A percentile compares a stretch with the other conserved stretches of the same genome.
Conservation (phyloP, 2,797 vertebrate species). For the Echiichthys vipera region DNA sequence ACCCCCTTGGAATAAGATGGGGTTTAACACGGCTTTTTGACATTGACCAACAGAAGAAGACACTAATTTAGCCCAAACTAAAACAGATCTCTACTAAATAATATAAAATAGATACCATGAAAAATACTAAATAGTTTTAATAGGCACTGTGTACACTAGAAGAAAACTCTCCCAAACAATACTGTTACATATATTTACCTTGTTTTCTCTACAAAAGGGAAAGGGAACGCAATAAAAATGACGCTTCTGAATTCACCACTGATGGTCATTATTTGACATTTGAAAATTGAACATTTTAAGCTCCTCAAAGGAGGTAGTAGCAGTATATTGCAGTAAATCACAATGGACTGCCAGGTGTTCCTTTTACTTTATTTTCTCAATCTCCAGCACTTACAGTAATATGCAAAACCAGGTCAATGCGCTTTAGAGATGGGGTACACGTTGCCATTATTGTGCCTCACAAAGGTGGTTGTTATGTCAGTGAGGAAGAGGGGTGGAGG, state of each 20-base stretch:
- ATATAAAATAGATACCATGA: background rate
- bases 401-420: slow-evolving; percentile 43
- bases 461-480: slow-evolving; percentile 4
- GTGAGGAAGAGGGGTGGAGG: background rate
- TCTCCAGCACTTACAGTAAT: slow-evolving; percentile 7
- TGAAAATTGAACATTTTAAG: slow-evolving; percentile 12
- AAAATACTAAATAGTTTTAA: background rate
- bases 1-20: background rate
- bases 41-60: background rate
- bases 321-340: background rate
- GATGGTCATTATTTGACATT: slow-evolving; percentile 8
- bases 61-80: background rate
- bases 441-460: slow-evolving; percentile 8
- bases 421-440: slow-evolving; percentile 9
- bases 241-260: background rate
- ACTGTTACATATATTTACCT: background rate
- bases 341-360: slow-evolving; percentile 29
- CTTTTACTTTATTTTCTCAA: slow-evolving; percentile 31
- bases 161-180: background rate
- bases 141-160: background rate
- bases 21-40: background rate
- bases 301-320: background rate
- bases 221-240: background rate
- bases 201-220: background rate
- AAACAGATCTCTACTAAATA: background rate